Conservation (phyloP, 2,113 vertebrate species). For the Panthera leo region DNA sequence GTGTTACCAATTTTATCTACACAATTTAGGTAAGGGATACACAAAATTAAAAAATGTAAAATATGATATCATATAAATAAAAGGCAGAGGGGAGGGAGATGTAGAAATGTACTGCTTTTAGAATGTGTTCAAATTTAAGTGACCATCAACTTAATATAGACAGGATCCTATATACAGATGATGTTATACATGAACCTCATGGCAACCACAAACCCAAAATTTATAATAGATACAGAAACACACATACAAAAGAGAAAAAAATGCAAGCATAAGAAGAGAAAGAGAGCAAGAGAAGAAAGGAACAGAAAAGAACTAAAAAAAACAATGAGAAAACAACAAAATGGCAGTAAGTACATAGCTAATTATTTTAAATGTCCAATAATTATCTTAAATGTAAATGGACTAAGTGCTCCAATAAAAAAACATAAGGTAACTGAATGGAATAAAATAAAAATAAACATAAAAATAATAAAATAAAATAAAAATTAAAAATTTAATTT, state of each 20-base stretch:
- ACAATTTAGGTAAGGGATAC: neutral
- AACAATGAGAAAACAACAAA: neutral
- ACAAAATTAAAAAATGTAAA: neutral
- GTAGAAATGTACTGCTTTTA: neutral
- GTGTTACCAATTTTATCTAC: neutral
- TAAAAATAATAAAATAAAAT: too few relatives aligned
- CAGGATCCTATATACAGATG: neutral
- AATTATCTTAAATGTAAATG: neutral
- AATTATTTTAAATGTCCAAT: neutral
- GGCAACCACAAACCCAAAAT: neutral
- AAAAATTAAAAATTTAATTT: too few relatives aligned
- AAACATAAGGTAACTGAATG: neutral
- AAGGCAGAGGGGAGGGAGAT: neutral
- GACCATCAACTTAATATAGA: neutral
- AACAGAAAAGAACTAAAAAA: neutral
- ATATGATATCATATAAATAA: neutral
- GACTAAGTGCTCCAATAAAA: neutral
- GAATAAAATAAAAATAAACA: neutral
- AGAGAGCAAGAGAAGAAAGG: neutral
- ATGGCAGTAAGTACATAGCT: neutral
- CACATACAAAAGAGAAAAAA: neutral
- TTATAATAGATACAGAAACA: neutral
- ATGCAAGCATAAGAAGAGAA: too few relatives aligned
- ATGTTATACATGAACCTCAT: neutral
- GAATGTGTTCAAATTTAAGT: neutral